phyloP scores from a whole-genome alignment of 2,113 vertebrate species.

The Electrona antarctica region DNA sequence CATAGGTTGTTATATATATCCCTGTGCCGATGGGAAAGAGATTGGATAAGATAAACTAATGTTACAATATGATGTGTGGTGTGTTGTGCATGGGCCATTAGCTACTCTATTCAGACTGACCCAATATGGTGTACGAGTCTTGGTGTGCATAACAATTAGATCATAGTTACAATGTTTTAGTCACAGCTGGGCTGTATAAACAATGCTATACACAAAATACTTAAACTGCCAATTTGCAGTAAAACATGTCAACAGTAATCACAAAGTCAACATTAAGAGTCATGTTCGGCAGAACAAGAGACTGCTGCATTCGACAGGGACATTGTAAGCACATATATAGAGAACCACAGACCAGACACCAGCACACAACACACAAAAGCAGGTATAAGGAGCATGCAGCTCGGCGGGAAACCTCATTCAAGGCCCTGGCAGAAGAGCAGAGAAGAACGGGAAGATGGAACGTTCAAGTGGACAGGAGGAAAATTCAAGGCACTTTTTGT shows the following conservation, averaged over 20 bases:
- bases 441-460: neutral
- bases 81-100: neutral
- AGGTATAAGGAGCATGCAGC: conserved; percentile 77
- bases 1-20: neutral
- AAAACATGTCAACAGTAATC: conserved; percentile 8
- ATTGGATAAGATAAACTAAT: neutral
- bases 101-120: conserved; percentile 12
- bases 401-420: conserved; percentile 29
- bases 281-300: neutral
- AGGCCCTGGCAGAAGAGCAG: conserved; percentile 10
- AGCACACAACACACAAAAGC: conserved; percentile 61
- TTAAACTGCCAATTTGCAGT: neutral
- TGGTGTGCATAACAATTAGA: neutral
- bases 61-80: neutral
- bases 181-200: neutral
- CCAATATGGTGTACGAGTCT: neutral
- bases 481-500: conserved; percentile 32
- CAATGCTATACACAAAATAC: neutral
- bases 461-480: neutral
- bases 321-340: conserved; percentile 22
- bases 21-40: neutral
- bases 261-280: neutral
- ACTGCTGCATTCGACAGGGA: conserved; percentile 21
- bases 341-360: conserved; percentile 47
- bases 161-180: neutral